These are phyloP conservation scores for Drosophila mulleri DNA, from an alignment of 2,888 invertebrate species.

Conservation along the genomic window DNA sequence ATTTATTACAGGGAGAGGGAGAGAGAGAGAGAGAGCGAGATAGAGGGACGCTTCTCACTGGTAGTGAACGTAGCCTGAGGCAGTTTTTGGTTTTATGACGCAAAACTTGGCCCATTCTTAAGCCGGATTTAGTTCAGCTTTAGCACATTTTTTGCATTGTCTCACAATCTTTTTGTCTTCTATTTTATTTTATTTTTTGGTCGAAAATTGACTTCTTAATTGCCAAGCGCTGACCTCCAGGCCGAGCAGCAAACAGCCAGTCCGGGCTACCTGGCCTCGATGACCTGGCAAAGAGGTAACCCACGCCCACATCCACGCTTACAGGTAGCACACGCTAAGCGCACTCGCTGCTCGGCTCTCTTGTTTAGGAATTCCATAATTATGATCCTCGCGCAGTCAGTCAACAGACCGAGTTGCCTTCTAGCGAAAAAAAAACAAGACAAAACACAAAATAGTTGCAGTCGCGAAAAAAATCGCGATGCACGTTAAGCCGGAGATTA, in stretches of 20 bases:
- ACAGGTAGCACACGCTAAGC: constrained; percentile 60
- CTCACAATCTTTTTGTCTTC: constrained; percentile 55
- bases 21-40: neutral
- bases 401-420: constrained; percentile 51
- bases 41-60: too few species aligned
- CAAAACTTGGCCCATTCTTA: constrained; percentile 62
- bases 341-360: constrained; percentile 35
- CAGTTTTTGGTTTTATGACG: constrained; percentile 67
- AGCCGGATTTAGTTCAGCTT: constrained; percentile 79
- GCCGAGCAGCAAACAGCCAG: constrained; percentile 3
- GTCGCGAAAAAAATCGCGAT: constrained; percentile 72
- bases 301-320: constrained; percentile 75
- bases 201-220: constrained; percentile 81
- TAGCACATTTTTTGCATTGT: constrained; percentile 74
- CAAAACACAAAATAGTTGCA: constrained; percentile 43
- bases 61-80: neutral
- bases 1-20: neutral
- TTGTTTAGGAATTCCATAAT: constrained; percentile 82
- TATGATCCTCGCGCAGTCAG: constrained; percentile 71
- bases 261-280: constrained; percentile 26
- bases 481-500: constrained; percentile 73
- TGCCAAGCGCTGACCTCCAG: constrained; percentile 54
- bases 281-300: constrained; percentile 63
- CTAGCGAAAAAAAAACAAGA: constrained; percentile 63
- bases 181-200: constrained; percentile 45